Conservation (phyloP, 2,113 vertebrate species). For the Procavia capensis region DNA sequence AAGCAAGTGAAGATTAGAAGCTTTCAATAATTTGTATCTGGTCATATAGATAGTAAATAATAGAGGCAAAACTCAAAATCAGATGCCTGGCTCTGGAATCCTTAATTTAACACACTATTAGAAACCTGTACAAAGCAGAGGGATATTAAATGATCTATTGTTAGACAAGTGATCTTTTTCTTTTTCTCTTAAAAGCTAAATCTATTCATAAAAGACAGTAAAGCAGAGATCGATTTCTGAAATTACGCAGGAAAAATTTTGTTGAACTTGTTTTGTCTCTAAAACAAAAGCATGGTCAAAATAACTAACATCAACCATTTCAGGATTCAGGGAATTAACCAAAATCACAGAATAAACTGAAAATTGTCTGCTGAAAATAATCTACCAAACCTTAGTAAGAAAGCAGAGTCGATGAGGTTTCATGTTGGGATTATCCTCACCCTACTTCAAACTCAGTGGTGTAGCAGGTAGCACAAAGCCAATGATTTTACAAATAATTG, state of each 20-base stretch:
- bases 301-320: neutral
- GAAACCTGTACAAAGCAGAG: neutral
- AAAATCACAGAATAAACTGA: neutral
- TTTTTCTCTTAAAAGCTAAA: neutral
- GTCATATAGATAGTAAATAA: neutral
- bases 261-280: neutral
- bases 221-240: neutral
- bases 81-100: neutral
- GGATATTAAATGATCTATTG: neutral
- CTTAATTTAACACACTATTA: neutral
- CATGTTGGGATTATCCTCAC: neutral
- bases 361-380: neutral
- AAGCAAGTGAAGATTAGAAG: neutral
- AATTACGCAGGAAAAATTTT: neutral
- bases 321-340: neutral
- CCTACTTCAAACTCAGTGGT: neutral
- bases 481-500: neutral
- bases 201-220: neutral
- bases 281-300: neutral
- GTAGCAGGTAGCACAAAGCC: neutral
- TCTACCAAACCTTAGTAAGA: neutral
- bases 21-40: neutral
- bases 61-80: neutral
- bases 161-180: neutral
- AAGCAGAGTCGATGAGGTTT: neutral